Evolutionary conservation across 2,888 invertebrate genomes (phyloP).

Genomic region (Stomorhina lunata): DNA sequence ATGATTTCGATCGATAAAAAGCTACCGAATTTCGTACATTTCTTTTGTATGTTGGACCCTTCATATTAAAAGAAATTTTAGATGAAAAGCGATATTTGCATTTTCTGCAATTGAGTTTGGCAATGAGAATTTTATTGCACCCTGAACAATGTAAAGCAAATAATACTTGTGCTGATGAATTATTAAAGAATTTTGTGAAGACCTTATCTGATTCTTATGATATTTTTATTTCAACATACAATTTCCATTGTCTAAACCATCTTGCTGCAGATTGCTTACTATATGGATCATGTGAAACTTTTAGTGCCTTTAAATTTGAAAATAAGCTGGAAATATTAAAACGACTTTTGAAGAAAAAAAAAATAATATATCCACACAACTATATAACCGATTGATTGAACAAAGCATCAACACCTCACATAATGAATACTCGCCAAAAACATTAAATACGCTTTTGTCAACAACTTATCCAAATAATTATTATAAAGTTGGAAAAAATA

Average conservation of each 20-base stretch:
- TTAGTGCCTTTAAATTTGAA: slow-evolving; percentile 50
- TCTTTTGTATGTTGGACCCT: slow-evolving; percentile 46
- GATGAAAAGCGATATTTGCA: slow-evolving; percentile 39
- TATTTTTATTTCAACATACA: slow-evolving; percentile 33
- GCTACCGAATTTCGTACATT: slow-evolving; percentile 37
- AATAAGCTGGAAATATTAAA: slow-evolving; percentile 37
- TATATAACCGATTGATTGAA: slow-evolving; percentile 38
- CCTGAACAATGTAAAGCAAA: slow-evolving; percentile 29
- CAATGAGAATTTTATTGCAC: slow-evolving; percentile 46
- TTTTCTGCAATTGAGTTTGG: slow-evolving; percentile 39
- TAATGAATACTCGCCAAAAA: slow-evolving; percentile 4
- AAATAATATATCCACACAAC: slow-evolving; percentile 19
- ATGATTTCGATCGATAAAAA: slow-evolving; percentile 42
- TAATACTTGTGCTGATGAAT: slow-evolving; percentile 26
- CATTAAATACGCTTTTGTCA: slow-evolving; percentile 2
- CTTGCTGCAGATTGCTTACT: slow-evolving; percentile 36
- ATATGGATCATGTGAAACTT: slow-evolving; percentile 34
- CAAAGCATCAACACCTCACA: slow-evolving; percentile 35
- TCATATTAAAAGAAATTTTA: slow-evolving; percentile 44
- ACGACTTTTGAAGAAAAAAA: slow-evolving; percentile 36
- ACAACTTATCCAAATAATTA: slow-evolving; percentile 35
- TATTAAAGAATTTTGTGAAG: slow-evolving; percentile 37
- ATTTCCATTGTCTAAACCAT: slow-evolving; percentile 38
- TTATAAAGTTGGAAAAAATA: slow-evolving; percentile 39
- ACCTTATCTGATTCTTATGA: slow-evolving; percentile 24